phyloP scores from a whole-genome alignment of 2,888 invertebrate species.

The Oligia latruncula region DNA sequence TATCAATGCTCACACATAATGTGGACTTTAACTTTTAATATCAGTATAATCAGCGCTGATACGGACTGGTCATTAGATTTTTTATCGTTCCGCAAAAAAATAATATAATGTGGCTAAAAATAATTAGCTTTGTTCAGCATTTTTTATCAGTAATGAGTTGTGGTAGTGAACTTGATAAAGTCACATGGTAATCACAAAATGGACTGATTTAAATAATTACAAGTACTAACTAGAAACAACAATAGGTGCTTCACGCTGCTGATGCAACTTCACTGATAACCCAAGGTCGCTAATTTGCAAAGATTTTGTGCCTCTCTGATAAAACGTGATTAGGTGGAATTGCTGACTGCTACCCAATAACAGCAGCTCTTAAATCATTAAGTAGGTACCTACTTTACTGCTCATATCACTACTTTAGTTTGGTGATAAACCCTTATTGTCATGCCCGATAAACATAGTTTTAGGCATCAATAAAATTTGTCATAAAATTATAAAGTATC shows the following conservation, averaged over 20 bases:
- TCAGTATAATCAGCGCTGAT: constrained; percentile 8
- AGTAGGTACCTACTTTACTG: constrained; percentile 31
- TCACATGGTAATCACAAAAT: constrained; percentile 41
- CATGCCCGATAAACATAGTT: constrained; percentile 50
- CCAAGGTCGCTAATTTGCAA: constrained; percentile 55
- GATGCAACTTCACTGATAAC: constrained; percentile 55
- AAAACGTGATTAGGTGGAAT: constrained; percentile 24
- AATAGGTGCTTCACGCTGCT: constrained; percentile 32
- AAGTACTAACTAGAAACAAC: constrained; percentile 46
- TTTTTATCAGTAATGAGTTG: constrained; percentile 55
- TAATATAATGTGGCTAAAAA: constrained; percentile 10
- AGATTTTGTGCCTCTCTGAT: constrained; percentile 27
- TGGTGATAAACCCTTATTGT: constrained; percentile 53
- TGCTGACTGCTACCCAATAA: constrained; percentile 19
- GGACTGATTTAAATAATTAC: constrained; percentile 43
- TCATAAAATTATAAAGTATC: constrained; percentile 35
- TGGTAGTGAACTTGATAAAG: constrained; percentile 65
- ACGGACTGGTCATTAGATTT: constrained; percentile 24
- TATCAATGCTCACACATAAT: neutral
- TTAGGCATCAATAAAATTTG: constrained; percentile 22
- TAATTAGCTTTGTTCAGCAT: constrained; percentile 24
- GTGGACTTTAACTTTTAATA: constrained; percentile 6
- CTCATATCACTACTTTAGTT: constrained; percentile 51
- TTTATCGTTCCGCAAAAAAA: constrained; percentile 20
- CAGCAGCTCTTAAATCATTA: constrained; percentile 23